A percentile compares a stretch with the other conserved stretches of the same genome.
Conservation (phyloP, 2,888 invertebrate species). For the Dioctria rufipes region DNA sequence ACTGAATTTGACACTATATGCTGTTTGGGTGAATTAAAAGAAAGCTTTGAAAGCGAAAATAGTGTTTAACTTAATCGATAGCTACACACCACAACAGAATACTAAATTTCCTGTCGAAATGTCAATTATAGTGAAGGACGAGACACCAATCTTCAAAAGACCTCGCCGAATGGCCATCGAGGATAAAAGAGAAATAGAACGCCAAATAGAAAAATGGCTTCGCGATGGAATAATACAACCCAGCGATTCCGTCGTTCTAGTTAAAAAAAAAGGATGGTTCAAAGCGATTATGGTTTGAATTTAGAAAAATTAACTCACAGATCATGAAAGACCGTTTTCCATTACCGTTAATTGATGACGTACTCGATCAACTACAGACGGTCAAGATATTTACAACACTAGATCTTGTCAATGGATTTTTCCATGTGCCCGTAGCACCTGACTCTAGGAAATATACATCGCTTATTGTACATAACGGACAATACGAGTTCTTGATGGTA, state of each 20-base stretch:
- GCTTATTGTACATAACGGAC: constrained; percentile 54
- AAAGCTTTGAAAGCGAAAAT: not conserved
- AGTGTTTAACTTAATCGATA: not conserved
- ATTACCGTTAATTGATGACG: constrained; percentile 62
- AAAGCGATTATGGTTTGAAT: constrained; percentile 56
- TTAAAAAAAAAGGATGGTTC: constrained; percentile 59
- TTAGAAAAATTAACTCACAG: constrained; percentile 26
- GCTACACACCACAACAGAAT: not conserved
- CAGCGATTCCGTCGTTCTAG: constrained; percentile 58
- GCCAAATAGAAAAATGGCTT: constrained; percentile 3
- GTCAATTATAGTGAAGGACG: constrained; percentile 63
- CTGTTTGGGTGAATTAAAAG: not conserved
- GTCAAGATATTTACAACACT: constrained; percentile 57
- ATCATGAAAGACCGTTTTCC: constrained; percentile 59
- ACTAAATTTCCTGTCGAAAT: constrained; percentile 50
- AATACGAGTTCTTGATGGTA: constrained; percentile 64
- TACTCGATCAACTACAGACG: constrained; percentile 61
- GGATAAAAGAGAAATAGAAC: constrained; percentile 37
- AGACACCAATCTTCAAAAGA: constrained; percentile 61
- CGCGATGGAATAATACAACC: constrained; percentile 16
- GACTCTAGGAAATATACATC: constrained; percentile 53
- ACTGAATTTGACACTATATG: not conserved
- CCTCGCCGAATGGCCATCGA: constrained; percentile 61
- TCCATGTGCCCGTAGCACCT: constrained; percentile 55
- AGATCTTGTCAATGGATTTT: constrained; percentile 56